Percentiles rank a stretch among this genome's conserved stretches.
These are phyloP conservation scores for Heliopora coerulea DNA, from an alignment of 92 coral and sea anemone genomes.

Conservation along the genomic window DNA sequence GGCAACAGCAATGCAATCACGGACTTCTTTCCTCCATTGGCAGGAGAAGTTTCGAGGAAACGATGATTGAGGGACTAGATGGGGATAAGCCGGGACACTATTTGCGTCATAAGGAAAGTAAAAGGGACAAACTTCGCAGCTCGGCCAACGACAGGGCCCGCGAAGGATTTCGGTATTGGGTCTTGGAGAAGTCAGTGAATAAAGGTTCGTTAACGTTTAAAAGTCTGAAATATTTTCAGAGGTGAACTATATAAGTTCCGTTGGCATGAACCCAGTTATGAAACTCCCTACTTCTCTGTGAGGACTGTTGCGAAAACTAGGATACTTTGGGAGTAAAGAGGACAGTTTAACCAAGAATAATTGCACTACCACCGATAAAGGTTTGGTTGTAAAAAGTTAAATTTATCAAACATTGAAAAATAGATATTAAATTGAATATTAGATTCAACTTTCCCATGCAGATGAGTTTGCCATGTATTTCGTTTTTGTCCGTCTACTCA, in stretches of 20 bases:
- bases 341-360: too few species aligned
- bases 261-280: too few species aligned
- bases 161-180: slow-evolving; percentile 92
- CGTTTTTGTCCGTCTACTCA: too few species aligned
- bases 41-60: slow-evolving; percentile 71
- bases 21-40: slow-evolving; percentile 85
- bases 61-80: slow-evolving; percentile 68
- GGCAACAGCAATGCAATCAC: slow-evolving; percentile 76
- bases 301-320: too few species aligned
- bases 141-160: slow-evolving; percentile 95
- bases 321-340: too few species aligned
- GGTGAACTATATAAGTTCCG: background rate
- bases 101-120: slow-evolving; percentile 71
- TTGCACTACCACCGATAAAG: too few species aligned
- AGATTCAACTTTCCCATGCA: too few species aligned
- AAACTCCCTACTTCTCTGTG: too few species aligned
- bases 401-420: too few species aligned
- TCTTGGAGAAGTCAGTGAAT: slow-evolving; percentile 77
- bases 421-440: too few species aligned
- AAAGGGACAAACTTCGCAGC: slow-evolving; percentile 79
- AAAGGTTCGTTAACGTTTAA: slow-evolving; percentile 53
- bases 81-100: slow-evolving; percentile 94
- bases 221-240: background rate
- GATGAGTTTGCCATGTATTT: too few species aligned
- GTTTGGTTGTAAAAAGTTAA: too few species aligned